Base-by-base conservation (phyloP, 2,113 vertebrate genomes). In the Pelobates fuscus region DNA sequence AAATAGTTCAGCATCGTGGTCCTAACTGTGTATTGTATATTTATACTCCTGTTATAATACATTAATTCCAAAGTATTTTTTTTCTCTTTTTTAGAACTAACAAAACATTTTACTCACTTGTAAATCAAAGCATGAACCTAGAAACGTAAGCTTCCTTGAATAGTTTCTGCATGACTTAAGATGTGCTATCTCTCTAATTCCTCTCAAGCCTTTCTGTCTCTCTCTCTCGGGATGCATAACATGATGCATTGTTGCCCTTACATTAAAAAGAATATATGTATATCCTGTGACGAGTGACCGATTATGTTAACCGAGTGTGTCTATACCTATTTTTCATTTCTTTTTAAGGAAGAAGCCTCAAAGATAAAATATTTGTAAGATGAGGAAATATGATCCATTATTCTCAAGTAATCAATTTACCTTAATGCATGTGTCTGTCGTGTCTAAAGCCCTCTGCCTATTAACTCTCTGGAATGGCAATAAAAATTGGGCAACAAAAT, bases 401-500 rank as follows among this genome's bases (percentile, higher is more conserved):
- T 82, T 81, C 79, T 82, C 80, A 85, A 88, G 84, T 80, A 86
- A 82, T 86, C 80, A 84, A 79, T 81, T 82, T 78, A 75, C 77
- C 82, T 77, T 80, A 82, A 84, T 83, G 84, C 44, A 80, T 82
- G 82, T 84, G 76, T 73, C 29, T 80, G 83, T 83, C 3, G 0
- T 77, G 82, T 79, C 70, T 58, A n/a, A 18, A 78, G 83, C 84
- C 54, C 79, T 84, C 77, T 81, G 84, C 82, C 88, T 83, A 79
- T 87, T 91, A 86, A 84, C 83, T 88, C 82, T 82, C 70, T 0
- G 0, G 81, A 75, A 65, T 0, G 59, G 84, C 77, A 84, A 86
- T 87, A 84, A 85, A 86, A 83, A 72, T 79, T 77, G 82, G 83
- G 85, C 85, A 85, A 84, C 77, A 81, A 84, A 77, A 83, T 86